Evolutionary conservation across 2,888 invertebrate species (phyloP).

Genomic region (Habrosyne pyritoides): DNA sequence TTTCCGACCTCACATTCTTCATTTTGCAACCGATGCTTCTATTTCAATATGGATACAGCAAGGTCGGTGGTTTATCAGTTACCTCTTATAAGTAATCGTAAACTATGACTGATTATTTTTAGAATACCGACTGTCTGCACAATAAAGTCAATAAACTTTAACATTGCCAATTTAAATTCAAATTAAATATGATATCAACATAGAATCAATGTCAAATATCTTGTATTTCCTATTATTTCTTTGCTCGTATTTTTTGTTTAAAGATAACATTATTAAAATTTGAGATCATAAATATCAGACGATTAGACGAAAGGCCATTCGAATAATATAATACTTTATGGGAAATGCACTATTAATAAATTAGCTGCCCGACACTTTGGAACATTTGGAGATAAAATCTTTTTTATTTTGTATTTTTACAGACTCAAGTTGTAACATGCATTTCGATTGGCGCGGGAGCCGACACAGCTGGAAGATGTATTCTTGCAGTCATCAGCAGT

Average conservation of each 20-base stretch:
- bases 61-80: constrained; percentile 39
- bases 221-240: not conserved
- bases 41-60: constrained; percentile 79
- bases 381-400: too few relatives aligned
- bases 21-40: constrained; percentile 86
- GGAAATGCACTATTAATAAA: too few relatives aligned
- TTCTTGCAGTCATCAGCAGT: constrained; percentile 63
- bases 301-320: too few relatives aligned
- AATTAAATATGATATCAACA: not conserved
- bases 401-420: constrained; percentile 29
- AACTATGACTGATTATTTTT: too few relatives aligned
- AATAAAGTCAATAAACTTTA: too few relatives aligned
- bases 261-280: not conserved
- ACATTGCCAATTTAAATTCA: constrained; percentile 11
- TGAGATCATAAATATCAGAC: too few relatives aligned
- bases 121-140: too few relatives aligned
- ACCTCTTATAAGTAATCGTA: not conserved
- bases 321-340: too few relatives aligned
- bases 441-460: constrained; percentile 72
- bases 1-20: constrained; percentile 85
- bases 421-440: constrained; percentile 69
- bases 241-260: not conserved
- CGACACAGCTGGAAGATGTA: constrained; percentile 69
- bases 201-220: not conserved
- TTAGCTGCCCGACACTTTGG: too few relatives aligned